Conservation (phyloP, 2,888 invertebrate species). For the Callimorpha dominula region DNA sequence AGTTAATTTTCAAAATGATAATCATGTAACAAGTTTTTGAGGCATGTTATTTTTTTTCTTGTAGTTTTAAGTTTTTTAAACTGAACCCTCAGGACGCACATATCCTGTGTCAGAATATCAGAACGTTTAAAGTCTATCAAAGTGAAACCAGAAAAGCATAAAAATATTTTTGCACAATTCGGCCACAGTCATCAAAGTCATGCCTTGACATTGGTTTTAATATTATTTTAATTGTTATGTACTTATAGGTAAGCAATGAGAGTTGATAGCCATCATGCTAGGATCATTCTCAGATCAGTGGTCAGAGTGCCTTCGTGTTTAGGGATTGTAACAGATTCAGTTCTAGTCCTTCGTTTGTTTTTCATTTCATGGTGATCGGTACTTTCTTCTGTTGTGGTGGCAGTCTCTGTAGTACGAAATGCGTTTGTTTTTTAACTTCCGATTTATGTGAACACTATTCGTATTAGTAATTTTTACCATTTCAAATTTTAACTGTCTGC, state of each 20-base stretch:
- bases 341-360: not conserved
- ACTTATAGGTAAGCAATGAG: not conserved
- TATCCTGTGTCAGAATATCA: not conserved
- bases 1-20: too few relatives aligned
- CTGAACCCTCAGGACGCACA: not conserved
- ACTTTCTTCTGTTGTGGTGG: constrained; percentile 5
- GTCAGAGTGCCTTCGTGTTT: not conserved
- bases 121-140: not conserved
- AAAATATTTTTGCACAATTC: not conserved
- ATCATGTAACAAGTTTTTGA: not conserved
- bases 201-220: not conserved
- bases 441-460: not conserved
- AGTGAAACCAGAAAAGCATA: not conserved
- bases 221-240: not conserved
- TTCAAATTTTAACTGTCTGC: not conserved
- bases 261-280: not conserved
- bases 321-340: not conserved
- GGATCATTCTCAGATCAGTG: not conserved
- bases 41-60: not conserved
- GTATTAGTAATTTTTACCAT: not conserved
- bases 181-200: not conserved
- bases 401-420: not conserved
- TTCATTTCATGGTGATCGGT: constrained; percentile 2
- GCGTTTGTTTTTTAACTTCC: constrained; percentile 1
- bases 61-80: not conserved